Base-by-base conservation (phyloP, 2,113 vertebrate species). In the Esox niger region DNA sequence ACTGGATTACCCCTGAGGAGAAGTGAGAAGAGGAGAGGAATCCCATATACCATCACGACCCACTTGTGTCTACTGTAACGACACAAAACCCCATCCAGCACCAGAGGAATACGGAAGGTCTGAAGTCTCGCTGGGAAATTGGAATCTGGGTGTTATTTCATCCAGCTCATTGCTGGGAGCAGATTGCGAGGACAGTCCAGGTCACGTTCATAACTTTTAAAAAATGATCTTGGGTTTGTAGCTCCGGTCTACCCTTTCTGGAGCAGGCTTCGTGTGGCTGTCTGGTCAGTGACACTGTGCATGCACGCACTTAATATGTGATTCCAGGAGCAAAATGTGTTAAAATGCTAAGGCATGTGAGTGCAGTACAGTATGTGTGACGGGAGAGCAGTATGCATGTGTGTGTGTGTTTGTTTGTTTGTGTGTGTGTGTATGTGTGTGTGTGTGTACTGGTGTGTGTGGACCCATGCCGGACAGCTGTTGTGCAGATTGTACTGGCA, bases 101-200 rank as follows among this genome's bases (percentile, higher is more conserved):
- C 46, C 13, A 49, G 6, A 13, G 55, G 69, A 70, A 74, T 79
- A 82, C 77, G 76, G 79, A 74, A 57, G 75, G 76, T 78, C 69
- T 38, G 60, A 64, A 79, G 75, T 70, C 69, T 60, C 61, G 64
- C 58, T 43, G 72, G 71, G 25, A 69, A 76, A 78, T 82, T 84
- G 65, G 64, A 76, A 79, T 64, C 69, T 60, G 69, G 60, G 85
- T 72, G 64, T 74, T 57, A 80, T 79, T 85, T 86, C 76, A 82
- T 85, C 78, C 52, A 66, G 43, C 33, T 62, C 57, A 68, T 58
- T 23, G 73, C 74, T 68, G 63, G 75, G 10, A 79, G 82, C 63
- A n/a, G 20, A 64, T 52, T 74, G 76, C 69, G 72, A 69, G 13
- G 56, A 69, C 33, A 65, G 38, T 60, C 80, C 78, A 78, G 84